Base-by-base conservation (phyloP, 2,797 vertebrate species). In the Todus mexicanus region DNA sequence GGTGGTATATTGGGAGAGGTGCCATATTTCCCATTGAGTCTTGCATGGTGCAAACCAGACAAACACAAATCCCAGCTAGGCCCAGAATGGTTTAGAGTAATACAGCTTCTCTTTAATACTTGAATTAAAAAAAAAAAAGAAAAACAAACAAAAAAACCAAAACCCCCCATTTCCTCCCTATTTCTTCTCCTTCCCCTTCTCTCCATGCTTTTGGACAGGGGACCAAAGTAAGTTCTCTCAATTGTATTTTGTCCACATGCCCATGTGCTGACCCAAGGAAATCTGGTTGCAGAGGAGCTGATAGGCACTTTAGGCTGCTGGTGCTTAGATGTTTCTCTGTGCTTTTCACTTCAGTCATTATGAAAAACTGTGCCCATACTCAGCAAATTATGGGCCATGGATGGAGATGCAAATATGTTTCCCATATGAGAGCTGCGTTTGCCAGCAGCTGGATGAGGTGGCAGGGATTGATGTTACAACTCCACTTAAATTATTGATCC, bases 211-310 rank as follows among this genome's bases (percentile, higher is more conserved):
- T 93, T 84, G 78, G 68, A 87, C 54, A 79, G 56, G 57, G 80
- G 83, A 95, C 87, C 84, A 92, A 84, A 95, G 43, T 74, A 80
- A 87, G 73, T 92, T 95, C 77, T 93, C 70, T 84, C 65, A 48
- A 60, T 37, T 59, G 40, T 57, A 2, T 48, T 83, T 38, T 61
- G 43, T 78, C 81, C 43, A 12, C 43, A 12, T 50, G 43, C 43
- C 71, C 68, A 4, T 21, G 16, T 93, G 64, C 61, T 79, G 64
- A 25, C 48, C 72, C 18, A 37, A 29, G 69, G 70, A 90, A 42
- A 71, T 84, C 64, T 87, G 61, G 75, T 33, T 68, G 45, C 50
- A 27, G 83, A 93, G 90, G 48, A 82, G 63, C 76, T 83, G 48
- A 71, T 35, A 63, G 65, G 78, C 90, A 94, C 92, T 81, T 91